Percentiles rank a stretch among this genome's conserved stretches.
Evolutionary conservation across 2,888 invertebrate genomes (phyloP).

Genomic region (Philereme transversata): DNA sequence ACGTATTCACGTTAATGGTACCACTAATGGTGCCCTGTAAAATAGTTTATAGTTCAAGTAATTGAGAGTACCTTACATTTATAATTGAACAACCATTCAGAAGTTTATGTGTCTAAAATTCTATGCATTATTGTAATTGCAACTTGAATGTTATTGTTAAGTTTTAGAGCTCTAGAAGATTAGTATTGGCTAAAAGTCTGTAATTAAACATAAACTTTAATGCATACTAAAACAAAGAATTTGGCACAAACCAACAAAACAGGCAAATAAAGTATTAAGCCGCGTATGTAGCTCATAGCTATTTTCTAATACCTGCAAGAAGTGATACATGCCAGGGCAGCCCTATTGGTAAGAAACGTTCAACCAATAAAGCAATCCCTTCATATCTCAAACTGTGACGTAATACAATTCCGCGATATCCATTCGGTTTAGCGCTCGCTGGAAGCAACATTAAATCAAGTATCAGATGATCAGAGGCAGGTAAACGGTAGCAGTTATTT

Average conservation of each 20-base stretch:
- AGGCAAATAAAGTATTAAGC: neutral
- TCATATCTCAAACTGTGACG: conserved; percentile 44
- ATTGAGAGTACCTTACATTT: conserved; percentile 35
- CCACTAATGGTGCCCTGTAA: conserved; percentile 48
- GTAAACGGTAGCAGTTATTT: conserved; percentile 82
- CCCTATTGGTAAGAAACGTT: conserved; percentile 28
- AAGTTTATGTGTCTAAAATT: conserved; percentile 25
- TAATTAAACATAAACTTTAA: conserved; percentile 9
- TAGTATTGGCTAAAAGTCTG: conserved; percentile 8
- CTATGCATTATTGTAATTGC: conserved; percentile 23
- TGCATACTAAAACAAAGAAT: conserved; percentile 10
- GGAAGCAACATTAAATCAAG: conserved; percentile 75
- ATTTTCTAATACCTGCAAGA: conserved; percentile 3
- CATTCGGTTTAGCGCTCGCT: conserved; percentile 54
- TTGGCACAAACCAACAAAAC: neutral
- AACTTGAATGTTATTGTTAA: conserved; percentile 20
- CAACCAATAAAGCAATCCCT: conserved; percentile 36
- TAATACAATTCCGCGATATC: conserved; percentile 44
- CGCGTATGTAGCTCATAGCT: neutral
- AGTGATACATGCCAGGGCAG: conserved; percentile 15
- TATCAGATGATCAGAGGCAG: conserved; percentile 80
- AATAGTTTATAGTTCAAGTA: conserved; percentile 48
- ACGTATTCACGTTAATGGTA: conserved; percentile 38
- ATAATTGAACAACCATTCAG: conserved; percentile 31
- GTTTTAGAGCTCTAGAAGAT: conserved; percentile 15